These are phyloP conservation scores for Clivina fossor DNA, from an alignment of 2,888 invertebrate genomes.

Conservation along the genomic window DNA sequence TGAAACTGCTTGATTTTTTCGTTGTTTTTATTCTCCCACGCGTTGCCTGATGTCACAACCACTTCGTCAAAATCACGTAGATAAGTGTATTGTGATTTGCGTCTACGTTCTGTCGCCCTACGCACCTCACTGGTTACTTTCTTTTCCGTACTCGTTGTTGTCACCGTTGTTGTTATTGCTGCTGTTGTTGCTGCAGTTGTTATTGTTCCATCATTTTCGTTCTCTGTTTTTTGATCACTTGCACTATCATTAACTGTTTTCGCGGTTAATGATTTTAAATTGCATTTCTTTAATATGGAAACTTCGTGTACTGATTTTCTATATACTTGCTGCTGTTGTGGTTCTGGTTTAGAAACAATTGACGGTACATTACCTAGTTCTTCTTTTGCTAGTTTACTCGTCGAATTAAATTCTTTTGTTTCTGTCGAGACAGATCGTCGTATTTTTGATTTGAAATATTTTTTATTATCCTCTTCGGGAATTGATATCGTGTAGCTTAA, in stretches of 20 bases:
- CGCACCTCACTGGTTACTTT: conserved; percentile 20
- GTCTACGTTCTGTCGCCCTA: conserved; percentile 43
- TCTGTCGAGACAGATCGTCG: conserved; percentile 42
- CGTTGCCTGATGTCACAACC: conserved; percentile 38
- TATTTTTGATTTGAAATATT: conserved; percentile 51
- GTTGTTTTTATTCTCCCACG: conserved; percentile 37
- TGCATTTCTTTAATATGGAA: conserved; percentile 28
- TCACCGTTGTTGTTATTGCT: neutral
- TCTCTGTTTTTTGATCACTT: conserved; percentile 13
- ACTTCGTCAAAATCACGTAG: conserved; percentile 52
- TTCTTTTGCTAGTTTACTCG: conserved; percentile 44
- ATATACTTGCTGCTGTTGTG: neutral
- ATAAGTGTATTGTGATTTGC: conserved; percentile 51
- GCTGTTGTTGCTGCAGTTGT: neutral
- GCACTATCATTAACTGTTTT: conserved; percentile 1
- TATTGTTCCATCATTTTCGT: neutral
- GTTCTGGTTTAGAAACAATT: conserved; percentile 50
- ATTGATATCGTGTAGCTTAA: conserved; percentile 59
- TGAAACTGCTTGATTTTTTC: conserved; percentile 35
- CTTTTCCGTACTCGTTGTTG: conserved; percentile 10
- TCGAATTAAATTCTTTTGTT: conserved; percentile 42
- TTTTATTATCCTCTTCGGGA: conserved; percentile 55
- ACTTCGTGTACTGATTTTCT: conserved; percentile 26
- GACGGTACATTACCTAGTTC: conserved; percentile 43
- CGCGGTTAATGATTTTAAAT: conserved; percentile 14